Evolutionary conservation across 2,888 invertebrate genomes (phyloP).

Genomic region (Tetramorium bicarinatum): DNA sequence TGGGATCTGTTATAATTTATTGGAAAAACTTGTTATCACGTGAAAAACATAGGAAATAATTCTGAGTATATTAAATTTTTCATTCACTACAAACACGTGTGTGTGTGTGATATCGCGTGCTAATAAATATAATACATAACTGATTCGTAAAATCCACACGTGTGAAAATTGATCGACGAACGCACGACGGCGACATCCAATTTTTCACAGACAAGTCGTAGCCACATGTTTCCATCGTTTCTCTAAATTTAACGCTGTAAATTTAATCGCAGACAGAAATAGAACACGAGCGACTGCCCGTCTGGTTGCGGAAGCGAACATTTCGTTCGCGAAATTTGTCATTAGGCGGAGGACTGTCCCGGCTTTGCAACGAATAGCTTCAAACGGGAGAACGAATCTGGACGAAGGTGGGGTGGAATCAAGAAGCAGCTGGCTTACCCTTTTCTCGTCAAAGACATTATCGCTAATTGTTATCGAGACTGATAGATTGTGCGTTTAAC

Average conservation of each 20-base stretch:
- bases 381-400: background rate
- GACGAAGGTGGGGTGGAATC: background rate
- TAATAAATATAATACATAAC: background rate
- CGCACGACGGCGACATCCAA: slow-evolving; percentile 14
- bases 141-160: background rate
- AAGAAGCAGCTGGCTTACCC: slow-evolving; percentile 60
- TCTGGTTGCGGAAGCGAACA: background rate
- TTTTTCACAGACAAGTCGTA: slow-evolving; percentile 43
- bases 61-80: background rate
- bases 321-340: slow-evolving; percentile 5
- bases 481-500: slow-evolving; percentile 46
- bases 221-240: slow-evolving; percentile 16
- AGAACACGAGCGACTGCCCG: slow-evolving; percentile 26
- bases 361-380: background rate
- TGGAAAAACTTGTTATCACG: background rate
- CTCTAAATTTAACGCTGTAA: slow-evolving; percentile 67
- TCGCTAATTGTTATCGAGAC: slow-evolving; percentile 16
- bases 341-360: background rate
- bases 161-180: background rate
- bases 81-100: background rate
- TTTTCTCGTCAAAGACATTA: slow-evolving; percentile 59
- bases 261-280: slow-evolving; percentile 68
- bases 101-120: background rate
- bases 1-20: background rate
- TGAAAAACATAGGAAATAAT: background rate